Percentiles rank a stretch among this genome's conserved stretches.
These are phyloP conservation scores for Knipowitschia caucasica DNA, from an alignment of 2,797 vertebrate genomes.

Conservation along the genomic window DNA sequence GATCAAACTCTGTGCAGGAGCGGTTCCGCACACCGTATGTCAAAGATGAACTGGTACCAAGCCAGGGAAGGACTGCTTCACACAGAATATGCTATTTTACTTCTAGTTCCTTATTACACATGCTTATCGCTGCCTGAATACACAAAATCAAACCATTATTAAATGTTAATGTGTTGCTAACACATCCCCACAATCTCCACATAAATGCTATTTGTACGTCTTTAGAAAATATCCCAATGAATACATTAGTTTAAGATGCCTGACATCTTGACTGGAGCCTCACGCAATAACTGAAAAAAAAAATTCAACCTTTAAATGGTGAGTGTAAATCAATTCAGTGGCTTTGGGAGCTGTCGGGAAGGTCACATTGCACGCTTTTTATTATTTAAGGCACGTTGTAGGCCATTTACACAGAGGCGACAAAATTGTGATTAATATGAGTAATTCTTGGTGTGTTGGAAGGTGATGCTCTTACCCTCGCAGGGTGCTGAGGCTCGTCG, in stretches of 20 bases:
- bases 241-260: background rate
- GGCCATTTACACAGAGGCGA: conserved; percentile 9
- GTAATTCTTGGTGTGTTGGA: conserved; percentile 2
- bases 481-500: conserved; percentile 27
- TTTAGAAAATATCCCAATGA: background rate
- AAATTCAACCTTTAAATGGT: conserved; percentile 7
- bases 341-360: conserved; percentile 6
- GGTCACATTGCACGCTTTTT: background rate
- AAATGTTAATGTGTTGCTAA: conserved; percentile 14
- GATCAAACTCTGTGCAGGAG: too few relatives aligned
- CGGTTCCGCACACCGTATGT: too few relatives aligned
- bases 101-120: too few relatives aligned
- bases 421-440: conserved; percentile 13
- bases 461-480: conserved; percentile 9
- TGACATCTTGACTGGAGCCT: background rate
- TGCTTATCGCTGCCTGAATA: too few relatives aligned
- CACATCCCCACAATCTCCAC: background rate
- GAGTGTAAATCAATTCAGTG: background rate
- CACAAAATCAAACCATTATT: too few relatives aligned
- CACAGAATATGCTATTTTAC: too few relatives aligned
- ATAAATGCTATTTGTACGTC: background rate
- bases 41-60: too few relatives aligned
- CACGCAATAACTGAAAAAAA: background rate
- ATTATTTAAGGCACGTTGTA: conserved; percentile 10
- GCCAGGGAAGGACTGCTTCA: too few relatives aligned